Percentiles rank a stretch among this genome's conserved stretches.
phyloP scores from a whole-genome alignment of 2,797 vertebrate species.

The Halcyon leucocephala region DNA sequence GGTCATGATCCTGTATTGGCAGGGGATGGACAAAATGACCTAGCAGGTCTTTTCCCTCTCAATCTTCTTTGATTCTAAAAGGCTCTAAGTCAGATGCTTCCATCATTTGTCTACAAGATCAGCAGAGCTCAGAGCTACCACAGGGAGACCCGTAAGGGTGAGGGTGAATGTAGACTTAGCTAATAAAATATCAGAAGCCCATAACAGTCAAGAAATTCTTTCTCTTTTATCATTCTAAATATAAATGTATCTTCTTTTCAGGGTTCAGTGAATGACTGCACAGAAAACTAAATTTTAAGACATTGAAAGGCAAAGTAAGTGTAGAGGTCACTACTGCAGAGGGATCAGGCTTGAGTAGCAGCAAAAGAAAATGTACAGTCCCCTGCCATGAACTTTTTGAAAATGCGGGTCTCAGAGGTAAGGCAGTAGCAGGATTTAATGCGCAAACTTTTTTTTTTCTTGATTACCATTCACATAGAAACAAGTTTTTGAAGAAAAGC shows the following conservation, averaged over 20 bases:
- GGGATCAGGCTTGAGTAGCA: neutral
- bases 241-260: conserved; percentile 36
- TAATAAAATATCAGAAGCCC: conserved; percentile 59
- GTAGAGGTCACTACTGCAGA: conserved; percentile 15
- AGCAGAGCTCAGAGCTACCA: conserved; percentile 41
- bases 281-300: conserved; percentile 56
- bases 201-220: conserved; percentile 33
- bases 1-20: conserved; percentile 69
- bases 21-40: conserved; percentile 69
- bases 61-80: conserved; percentile 66
- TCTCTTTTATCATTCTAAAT: conserved; percentile 51
- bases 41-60: conserved; percentile 51
- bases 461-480: neutral
- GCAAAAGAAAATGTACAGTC: conserved; percentile 20
- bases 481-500: neutral
- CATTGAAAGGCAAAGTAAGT: conserved; percentile 18
- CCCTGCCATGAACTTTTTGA: conserved; percentile 8
- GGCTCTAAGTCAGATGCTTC: conserved; percentile 59
- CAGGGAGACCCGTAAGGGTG: conserved; percentile 19
- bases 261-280: conserved; percentile 6
- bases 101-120: conserved; percentile 53
- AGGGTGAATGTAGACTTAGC: conserved; percentile 26
- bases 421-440: neutral
- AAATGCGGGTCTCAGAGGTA: neutral
- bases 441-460: neutral